Conservation (phyloP, 2,113 vertebrate genomes). For the Toxotes jaculatrix region DNA sequence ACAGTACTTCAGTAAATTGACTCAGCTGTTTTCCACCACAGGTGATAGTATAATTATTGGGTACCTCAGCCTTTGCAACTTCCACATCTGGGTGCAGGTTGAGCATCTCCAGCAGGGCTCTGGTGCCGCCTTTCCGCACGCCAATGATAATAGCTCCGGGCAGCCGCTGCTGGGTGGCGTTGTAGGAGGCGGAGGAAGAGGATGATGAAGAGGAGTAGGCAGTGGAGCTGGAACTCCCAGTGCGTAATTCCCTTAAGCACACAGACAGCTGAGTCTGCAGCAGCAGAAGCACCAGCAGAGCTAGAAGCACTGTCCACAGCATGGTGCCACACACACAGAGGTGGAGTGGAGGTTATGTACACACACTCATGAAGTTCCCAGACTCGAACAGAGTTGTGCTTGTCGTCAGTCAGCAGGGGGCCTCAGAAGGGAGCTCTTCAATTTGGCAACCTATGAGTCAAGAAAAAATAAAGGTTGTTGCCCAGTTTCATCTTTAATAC, state of each 20-base stretch:
- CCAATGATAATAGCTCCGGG: slow-evolving; percentile 88
- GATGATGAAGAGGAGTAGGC: slow-evolving; percentile 49
- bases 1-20: neutral
- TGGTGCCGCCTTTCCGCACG: slow-evolving; percentile 87
- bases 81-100: slow-evolving; percentile 87
- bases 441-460: slow-evolving; percentile 54
- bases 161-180: slow-evolving; percentile 77
- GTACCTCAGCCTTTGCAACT: slow-evolving; percentile 84
- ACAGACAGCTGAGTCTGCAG: slow-evolving; percentile 84
- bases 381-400: slow-evolving; percentile 38
- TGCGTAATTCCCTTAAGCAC: slow-evolving; percentile 80
- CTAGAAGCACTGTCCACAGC: slow-evolving; percentile 85
- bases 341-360: slow-evolving; percentile 56
- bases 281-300: slow-evolving; percentile 82
- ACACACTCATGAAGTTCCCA: slow-evolving; percentile 66
- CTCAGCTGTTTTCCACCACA: neutral
- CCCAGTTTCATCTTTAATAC: slow-evolving; percentile 7
- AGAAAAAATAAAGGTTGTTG: slow-evolving; percentile 29
- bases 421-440: slow-evolving; percentile 48
- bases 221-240: slow-evolving; percentile 41
- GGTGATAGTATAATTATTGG: neutral
- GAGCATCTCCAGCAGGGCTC: slow-evolving; percentile 88
- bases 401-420: slow-evolving; percentile 62
- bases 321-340: slow-evolving; percentile 72
- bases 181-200: slow-evolving; percentile 56